Evolutionary conservation across 2,797 vertebrate species (phyloP).

Genomic region (Champsocephalus gunnari): DNA sequence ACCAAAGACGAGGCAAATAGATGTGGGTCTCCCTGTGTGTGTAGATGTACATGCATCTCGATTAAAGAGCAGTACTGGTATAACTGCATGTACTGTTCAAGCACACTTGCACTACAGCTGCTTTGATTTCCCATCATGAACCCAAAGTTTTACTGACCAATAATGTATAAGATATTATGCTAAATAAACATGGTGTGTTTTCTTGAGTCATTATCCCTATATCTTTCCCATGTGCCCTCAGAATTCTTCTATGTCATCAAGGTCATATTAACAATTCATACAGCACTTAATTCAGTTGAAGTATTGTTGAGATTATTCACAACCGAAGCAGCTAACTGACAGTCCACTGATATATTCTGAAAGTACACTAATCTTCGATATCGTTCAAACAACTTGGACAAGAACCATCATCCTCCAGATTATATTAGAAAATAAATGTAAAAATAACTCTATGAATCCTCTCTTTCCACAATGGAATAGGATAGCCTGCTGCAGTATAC

Average conservation of each 20-base stretch:
- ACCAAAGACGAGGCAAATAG: constrained; percentile 48
- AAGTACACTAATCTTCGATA: background rate
- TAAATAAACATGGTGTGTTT: constrained; percentile 17
- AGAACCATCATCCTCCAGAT: background rate
- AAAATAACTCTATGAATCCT: background rate
- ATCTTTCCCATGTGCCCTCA: background rate
- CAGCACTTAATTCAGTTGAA: constrained; percentile 5
- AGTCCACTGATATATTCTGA: background rate
- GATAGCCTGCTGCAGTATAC: background rate
- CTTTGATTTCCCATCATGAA: constrained; percentile 14
- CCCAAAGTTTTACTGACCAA: constrained; percentile 1
- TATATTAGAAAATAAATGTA: background rate
- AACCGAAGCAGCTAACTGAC: background rate
- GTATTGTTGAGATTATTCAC: background rate
- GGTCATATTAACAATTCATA: constrained; percentile 18
- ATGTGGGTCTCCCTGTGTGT: constrained; percentile 38
- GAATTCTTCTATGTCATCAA: background rate
- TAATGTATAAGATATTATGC: background rate
- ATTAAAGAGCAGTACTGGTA: constrained; percentile 63
- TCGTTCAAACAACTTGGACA: background rate
- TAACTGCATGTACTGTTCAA: constrained; percentile 44
- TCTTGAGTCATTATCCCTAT: background rate
- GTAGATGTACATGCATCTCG: constrained; percentile 54
- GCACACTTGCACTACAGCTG: constrained; percentile 38
- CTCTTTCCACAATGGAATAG: background rate